Evolutionary conservation across 2,797 vertebrate genomes (phyloP).

Genomic region (Acanthornis magna): DNA sequence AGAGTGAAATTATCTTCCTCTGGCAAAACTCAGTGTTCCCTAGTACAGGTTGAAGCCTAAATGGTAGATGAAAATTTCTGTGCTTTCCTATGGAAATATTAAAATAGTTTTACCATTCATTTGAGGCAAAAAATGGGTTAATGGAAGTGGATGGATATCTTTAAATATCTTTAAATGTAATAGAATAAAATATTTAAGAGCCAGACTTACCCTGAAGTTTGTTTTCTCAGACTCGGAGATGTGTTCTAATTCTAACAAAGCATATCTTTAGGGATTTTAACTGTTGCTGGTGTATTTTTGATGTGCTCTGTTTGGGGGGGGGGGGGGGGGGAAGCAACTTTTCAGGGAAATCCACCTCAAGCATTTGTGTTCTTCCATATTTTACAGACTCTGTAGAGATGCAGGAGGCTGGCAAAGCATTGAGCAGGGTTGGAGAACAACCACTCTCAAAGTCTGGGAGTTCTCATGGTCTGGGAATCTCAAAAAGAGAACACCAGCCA

Average conservation of each 20-base stretch:
- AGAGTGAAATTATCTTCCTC: background rate
- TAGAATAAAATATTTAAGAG: background rate
- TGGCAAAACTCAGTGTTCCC: background rate
- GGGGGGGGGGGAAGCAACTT: too few species aligned
- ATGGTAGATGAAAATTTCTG: background rate
- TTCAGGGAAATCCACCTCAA: background rate
- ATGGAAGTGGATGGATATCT: background rate
- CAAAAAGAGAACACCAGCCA: background rate
- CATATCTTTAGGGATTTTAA: background rate
- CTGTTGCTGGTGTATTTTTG: background rate
- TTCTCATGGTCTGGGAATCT: background rate
- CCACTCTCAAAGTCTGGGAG: background rate
- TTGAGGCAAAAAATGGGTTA: background rate
- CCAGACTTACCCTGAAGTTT: background rate
- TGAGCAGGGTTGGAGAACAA: background rate
- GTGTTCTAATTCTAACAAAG: background rate
- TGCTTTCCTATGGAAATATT: background rate
- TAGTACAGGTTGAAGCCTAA: background rate
- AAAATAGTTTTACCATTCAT: background rate
- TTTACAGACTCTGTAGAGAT: background rate
- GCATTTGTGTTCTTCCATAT: background rate
- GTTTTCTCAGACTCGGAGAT: background rate
- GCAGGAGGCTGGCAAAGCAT: background rate
- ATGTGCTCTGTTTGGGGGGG: background rate
- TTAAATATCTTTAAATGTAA: background rate